Evolutionary conservation across 2,888 invertebrate species (phyloP).

Genomic region (Epistrophe eligans): DNA sequence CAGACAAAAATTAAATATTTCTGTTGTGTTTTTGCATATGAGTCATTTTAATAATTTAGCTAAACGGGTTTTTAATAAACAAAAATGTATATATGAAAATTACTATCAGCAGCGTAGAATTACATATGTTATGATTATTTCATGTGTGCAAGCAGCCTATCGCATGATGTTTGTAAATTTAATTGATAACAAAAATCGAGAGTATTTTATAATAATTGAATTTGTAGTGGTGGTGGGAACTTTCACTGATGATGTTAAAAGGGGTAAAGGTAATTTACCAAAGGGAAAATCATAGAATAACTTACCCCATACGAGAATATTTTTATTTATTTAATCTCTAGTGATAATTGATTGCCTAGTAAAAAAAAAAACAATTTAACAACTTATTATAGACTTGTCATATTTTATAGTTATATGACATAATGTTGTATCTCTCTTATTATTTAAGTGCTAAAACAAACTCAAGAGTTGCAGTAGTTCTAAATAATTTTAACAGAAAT

Average conservation of each 20-base stretch:
- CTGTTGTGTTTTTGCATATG: constrained; percentile 10
- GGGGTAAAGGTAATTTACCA: constrained; percentile 1
- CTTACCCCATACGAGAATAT: neutral
- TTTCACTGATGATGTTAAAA: neutral
- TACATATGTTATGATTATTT: neutral
- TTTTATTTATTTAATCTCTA: neutral
- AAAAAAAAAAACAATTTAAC: neutral
- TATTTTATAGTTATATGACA: neutral
- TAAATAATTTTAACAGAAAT: no score
- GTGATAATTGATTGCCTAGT: neutral
- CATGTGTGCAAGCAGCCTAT: neutral
- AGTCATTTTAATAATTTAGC: constrained; percentile 15
- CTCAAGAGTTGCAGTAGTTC: no score
- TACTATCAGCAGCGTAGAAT: neutral
- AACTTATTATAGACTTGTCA: constrained; percentile 1
- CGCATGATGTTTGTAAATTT: neutral
- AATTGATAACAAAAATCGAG: constrained; percentile 26
- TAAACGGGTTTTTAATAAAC: neutral
- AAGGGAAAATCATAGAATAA: constrained; percentile 10
- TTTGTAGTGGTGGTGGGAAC: neutral
- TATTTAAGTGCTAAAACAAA: neutral
- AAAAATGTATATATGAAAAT: neutral
- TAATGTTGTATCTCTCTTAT: neutral
- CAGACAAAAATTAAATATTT: constrained; percentile 48
- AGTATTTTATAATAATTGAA: neutral